phyloP scores from a whole-genome alignment of 2,113 vertebrate species.

The Nibea albiflora region DNA sequence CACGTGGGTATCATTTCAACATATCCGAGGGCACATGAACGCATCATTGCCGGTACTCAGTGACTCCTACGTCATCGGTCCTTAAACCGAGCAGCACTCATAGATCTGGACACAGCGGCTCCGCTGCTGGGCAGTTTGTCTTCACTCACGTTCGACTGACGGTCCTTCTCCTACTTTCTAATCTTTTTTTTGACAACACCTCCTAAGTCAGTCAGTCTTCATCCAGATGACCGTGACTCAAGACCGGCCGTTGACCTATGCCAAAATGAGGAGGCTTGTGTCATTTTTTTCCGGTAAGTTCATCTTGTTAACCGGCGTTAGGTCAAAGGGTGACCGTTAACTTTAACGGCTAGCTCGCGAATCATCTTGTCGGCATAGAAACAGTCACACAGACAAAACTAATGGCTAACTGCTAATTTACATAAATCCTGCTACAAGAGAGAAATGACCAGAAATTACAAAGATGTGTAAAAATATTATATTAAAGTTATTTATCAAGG shows the following conservation, averaged over 20 bases:
- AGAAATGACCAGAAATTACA: background rate
- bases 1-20: background rate
- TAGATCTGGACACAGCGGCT: background rate
- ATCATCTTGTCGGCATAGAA: background rate
- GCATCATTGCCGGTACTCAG: conserved; percentile 21
- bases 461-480: background rate
- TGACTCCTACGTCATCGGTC: conserved; percentile 13
- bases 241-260: conserved; percentile 71
- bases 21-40: conserved; percentile 44
- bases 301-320: background rate
- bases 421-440: background rate
- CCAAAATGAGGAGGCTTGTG: conserved; percentile 81
- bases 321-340: background rate
- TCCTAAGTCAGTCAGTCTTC: background rate
- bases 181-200: background rate
- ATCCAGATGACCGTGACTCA: conserved; percentile 74
- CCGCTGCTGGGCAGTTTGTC: background rate
- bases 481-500: background rate
- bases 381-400: background rate
- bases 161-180: background rate
- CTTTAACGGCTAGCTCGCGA: background rate
- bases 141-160: background rate
- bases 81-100: conserved; percentile 18
- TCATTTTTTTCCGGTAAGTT: conserved; percentile 81
- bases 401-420: too few relatives aligned